Evolutionary conservation across 2,797 vertebrate genomes (phyloP).

Genomic region (Leptodactylus fallax): DNA sequence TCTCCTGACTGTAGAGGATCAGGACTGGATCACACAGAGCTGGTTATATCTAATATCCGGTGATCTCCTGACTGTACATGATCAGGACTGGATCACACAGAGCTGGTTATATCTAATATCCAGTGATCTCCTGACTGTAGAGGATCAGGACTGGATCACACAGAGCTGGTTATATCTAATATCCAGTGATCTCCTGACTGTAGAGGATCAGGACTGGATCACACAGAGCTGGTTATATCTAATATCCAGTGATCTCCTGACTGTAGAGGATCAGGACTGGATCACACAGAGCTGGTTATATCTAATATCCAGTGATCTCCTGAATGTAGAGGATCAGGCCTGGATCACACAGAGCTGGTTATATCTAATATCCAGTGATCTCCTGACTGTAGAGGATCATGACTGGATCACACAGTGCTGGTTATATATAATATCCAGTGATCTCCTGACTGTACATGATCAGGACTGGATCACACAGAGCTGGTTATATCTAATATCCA

Average conservation of each 20-base stretch:
- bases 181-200: constrained; percentile 13
- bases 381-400: not conserved
- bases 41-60: not conserved
- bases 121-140: not conserved
- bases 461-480: too few relatives aligned
- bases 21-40: not conserved
- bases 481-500: not conserved
- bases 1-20: not conserved
- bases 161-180: not conserved
- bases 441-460: not conserved
- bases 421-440: not conserved
- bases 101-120: not conserved
- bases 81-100: not conserved
- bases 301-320: not conserved
- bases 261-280: not conserved
- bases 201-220: constrained; percentile 6
- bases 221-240: not conserved
- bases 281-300: not conserved
- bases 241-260: not conserved
- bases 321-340: not conserved
- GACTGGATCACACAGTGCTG: not conserved
- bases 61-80: not conserved
- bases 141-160: not conserved
- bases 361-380: not conserved
- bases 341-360: not conserved